Conservation (phyloP, 2,888 invertebrate species). For the Pimpla rufipes region DNA sequence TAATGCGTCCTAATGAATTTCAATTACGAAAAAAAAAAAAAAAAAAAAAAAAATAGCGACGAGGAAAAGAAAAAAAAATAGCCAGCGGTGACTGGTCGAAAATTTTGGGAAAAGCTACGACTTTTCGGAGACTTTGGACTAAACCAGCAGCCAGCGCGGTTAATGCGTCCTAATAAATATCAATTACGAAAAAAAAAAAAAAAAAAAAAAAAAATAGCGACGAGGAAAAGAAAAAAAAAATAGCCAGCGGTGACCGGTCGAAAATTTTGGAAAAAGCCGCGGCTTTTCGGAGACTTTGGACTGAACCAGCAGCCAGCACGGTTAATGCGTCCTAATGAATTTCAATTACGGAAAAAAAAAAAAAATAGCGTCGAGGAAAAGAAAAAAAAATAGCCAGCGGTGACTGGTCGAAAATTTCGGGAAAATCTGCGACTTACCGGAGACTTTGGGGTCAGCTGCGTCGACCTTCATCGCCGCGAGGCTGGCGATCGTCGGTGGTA, state of each 20-base stretch:
- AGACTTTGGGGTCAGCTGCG: constrained; percentile 84
- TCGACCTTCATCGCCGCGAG: constrained; percentile 84
- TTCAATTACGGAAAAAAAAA: constrained; percentile 63
- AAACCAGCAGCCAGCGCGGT: neutral
- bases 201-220: constrained; percentile 61
- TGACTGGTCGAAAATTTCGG: no score
- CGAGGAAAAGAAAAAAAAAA: no score
- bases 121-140: no score
- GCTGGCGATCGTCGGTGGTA: constrained; percentile 84
- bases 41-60: constrained; percentile 70
- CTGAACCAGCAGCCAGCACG: neutral
- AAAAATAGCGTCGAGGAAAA: no score
- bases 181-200: constrained; percentile 62
- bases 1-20: constrained; percentile 28
- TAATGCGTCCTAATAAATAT: constrained; percentile 26
- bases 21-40: constrained; percentile 63
- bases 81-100: no score
- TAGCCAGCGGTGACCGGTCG: no score
- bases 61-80: no score
- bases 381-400: no score
- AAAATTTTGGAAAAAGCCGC: no score
- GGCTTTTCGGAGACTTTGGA: no score
- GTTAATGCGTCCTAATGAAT: constrained; percentile 18
- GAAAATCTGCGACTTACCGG: constrained; percentile 81
- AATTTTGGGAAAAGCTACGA: no score